phyloP scores from a whole-genome alignment of 2,797 vertebrate species.

The Pterois miles region DNA sequence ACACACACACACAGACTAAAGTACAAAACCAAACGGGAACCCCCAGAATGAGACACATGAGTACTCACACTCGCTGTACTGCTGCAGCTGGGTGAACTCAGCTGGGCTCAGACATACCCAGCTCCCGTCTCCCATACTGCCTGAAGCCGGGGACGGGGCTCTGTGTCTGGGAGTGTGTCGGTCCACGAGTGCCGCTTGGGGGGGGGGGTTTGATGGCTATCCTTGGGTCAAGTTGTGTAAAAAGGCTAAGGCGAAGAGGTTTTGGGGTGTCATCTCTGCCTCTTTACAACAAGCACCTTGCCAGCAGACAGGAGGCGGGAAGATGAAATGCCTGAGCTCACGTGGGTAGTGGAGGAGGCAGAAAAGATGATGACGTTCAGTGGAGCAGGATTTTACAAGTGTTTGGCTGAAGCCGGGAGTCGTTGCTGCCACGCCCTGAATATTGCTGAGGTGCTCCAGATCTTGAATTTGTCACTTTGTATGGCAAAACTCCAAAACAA shows the following conservation, averaged over 20 bases:
- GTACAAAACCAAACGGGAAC: neutral
- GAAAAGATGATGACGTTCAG: neutral
- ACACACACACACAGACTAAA: neutral
- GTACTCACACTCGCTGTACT: conserved; percentile 95
- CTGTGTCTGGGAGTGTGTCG: neutral
- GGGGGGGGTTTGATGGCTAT: conserved; percentile 48
- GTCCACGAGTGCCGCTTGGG: neutral
- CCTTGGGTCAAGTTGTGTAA: conserved; percentile 52
- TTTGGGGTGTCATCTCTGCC: conserved; percentile 61
- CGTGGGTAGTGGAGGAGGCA: neutral
- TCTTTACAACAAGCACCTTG: conserved; percentile 41
- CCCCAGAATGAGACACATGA: neutral
- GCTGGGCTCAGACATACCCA: conserved; percentile 92
- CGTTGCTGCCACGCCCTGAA: neutral
- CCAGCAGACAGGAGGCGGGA: neutral
- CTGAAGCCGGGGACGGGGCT: conserved; percentile 17
- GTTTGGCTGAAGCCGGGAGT: neutral
- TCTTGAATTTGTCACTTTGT: neutral
- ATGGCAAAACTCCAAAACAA: neutral
- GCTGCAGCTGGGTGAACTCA: conserved; percentile 93
- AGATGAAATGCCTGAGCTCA: neutral
- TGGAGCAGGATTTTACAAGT: neutral
- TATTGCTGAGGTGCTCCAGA: neutral
- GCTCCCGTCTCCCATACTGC: conserved; percentile 86
- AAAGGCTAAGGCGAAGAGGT: conserved; percentile 23